Conservation (phyloP, 2,888 invertebrate genomes). For the Megamerina dolium region DNA sequence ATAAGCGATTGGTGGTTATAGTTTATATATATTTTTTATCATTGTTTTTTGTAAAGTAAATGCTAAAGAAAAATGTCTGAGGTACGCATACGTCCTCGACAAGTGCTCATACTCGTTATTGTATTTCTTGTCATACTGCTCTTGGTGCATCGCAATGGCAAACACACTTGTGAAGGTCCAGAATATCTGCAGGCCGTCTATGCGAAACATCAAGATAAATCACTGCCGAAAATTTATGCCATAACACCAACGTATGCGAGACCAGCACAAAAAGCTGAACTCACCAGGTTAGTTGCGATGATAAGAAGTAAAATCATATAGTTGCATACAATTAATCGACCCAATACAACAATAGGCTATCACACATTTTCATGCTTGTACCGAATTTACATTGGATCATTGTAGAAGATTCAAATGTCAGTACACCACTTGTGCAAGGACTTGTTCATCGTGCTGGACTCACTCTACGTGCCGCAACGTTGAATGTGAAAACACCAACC, state of each 20-base stretch:
- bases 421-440: conserved; percentile 58
- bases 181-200: conserved; percentile 37
- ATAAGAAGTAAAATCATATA: too few relatives aligned
- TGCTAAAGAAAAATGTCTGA: conserved; percentile 42
- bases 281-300: conserved; percentile 61
- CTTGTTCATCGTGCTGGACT: conserved; percentile 55
- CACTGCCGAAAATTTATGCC: conserved; percentile 71
- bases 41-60: too few relatives aligned
- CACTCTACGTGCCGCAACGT: conserved; percentile 53
- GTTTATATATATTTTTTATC: too few relatives aligned
- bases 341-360: conserved; percentile 58
- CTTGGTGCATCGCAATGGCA: conserved; percentile 43
- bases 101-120: conserved; percentile 40
- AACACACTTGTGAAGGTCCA: conserved; percentile 38
- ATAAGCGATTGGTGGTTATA: too few relatives aligned
- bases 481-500: conserved; percentile 65
- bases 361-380: conserved; percentile 79
- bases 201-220: conserved; percentile 24
- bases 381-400: conserved; percentile 90
- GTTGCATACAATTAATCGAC: too few relatives aligned
- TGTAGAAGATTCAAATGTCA: conserved; percentile 75
- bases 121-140: conserved; percentile 37
- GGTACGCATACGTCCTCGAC: conserved; percentile 43
- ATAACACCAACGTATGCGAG: conserved; percentile 89
- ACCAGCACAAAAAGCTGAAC: conserved; percentile 87